These are phyloP conservation scores for Trichogramma dendrolimi DNA, from an alignment of 2,888 invertebrate genomes.

Conservation along the genomic window DNA sequence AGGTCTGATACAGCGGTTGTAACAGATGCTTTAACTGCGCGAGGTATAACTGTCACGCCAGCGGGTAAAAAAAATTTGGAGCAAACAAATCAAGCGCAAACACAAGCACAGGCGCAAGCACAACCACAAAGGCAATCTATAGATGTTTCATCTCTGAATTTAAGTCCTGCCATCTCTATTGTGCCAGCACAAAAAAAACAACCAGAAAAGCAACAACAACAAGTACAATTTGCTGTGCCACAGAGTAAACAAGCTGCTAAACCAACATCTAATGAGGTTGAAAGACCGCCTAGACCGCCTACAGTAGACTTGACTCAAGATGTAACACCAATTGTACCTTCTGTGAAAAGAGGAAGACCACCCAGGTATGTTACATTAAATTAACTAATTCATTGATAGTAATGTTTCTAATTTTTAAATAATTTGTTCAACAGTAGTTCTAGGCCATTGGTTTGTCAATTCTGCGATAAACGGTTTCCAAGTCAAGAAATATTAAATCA, in stretches of 20 bases:
- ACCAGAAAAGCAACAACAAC: slow-evolving; percentile 50
- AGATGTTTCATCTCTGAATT: slow-evolving; percentile 53
- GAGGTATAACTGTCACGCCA: slow-evolving; percentile 74
- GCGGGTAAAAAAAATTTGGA: slow-evolving; percentile 56
- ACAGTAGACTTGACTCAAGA: slow-evolving; percentile 53
- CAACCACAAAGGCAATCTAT: slow-evolving; percentile 50
- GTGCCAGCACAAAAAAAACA: slow-evolving; percentile 55
- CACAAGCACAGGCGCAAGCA: slow-evolving; percentile 32
- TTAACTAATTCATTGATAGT: neutral
- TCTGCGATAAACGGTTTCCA: slow-evolving; percentile 55
- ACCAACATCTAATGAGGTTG: slow-evolving; percentile 43
- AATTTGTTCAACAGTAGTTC: slow-evolving; percentile 35
- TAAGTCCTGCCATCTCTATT: slow-evolving; percentile 62
- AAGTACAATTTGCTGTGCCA: slow-evolving; percentile 52
- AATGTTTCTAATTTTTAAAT: neutral
- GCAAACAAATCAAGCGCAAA: slow-evolving; percentile 34
- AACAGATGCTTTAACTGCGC: slow-evolving; percentile 70
- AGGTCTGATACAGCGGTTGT: slow-evolving; percentile 72
- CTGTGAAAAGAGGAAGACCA: slow-evolving; percentile 47
- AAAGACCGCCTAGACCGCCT: slow-evolving; percentile 53
- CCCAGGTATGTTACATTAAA: slow-evolving; percentile 39
- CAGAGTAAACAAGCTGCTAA: slow-evolving; percentile 46
- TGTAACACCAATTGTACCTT: slow-evolving; percentile 47
- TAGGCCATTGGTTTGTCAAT: slow-evolving; percentile 44
- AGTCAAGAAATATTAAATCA: slow-evolving; percentile 53